Evolutionary conservation across 2,888 invertebrate genomes (phyloP), one percentile per base, ranked within the genome.

Genomic region (Flexamia atlantica): DNA sequence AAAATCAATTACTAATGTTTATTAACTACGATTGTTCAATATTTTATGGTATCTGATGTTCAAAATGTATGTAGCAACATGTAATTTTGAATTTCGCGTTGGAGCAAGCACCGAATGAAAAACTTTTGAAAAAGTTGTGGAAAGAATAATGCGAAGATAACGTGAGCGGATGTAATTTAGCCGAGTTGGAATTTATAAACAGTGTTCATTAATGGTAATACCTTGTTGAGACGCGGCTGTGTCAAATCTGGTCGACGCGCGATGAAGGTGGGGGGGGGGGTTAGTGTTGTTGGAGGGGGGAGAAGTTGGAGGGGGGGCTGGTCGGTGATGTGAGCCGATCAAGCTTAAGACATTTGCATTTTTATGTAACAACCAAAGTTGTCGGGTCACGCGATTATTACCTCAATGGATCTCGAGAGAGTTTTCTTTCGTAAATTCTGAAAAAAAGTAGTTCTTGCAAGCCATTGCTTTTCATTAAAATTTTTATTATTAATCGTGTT

Each of bases 351-450:
- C 72, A 72, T 72, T 72, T 72, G 72, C 72, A 72, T 72, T 72
- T 72, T 72, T 40, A 72, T 72, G 72, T 72, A 72, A 72, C 72
- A 40, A 30, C 72, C 40, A 23, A 72, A 72, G 40, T 72, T 72
- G 40, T 20, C 5, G 4, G 23, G 42, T 25, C 72, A 72, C 72
- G 72, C 72, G 72, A 72, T 23, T 30, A 5, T 23, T n/a, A 40
- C 72, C 40, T 72, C 20, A 40, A 20, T 7, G 17, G 32, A 72
- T 72, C 40, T 20, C 1, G 25, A n/a, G 68, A 9, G 32, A 68
- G 9, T 68, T 32, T 1, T 28, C n/a, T n/a, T n/a, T n/a, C n/a
- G n/a, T n/a, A n/a, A n/a, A n/a, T n/a, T n/a, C n/a, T n/a, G n/a
- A n/a, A n/a, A n/a, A n/a, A n/a, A n/a, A n/a, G n/a, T n/a, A n/a